Evolutionary conservation across 2,888 invertebrate genomes (phyloP).

Genomic region (Phragmatobia fuliginosa): DNA sequence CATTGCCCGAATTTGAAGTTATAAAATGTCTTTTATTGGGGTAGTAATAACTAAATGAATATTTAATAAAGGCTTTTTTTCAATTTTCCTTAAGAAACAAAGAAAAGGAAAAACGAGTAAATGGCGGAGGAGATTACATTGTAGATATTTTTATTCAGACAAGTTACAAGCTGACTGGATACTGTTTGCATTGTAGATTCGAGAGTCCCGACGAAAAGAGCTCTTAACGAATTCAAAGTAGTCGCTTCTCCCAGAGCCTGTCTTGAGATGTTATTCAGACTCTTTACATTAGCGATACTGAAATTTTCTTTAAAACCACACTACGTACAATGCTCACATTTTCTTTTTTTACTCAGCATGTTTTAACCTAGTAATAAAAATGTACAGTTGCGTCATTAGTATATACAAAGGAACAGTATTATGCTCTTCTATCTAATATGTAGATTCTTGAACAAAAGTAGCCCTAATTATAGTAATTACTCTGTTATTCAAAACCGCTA

Average conservation of each 20-base stretch:
- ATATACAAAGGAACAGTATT: not conserved
- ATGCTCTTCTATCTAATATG: not conserved
- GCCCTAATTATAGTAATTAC: too few species aligned
- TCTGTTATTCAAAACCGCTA: too few species aligned
- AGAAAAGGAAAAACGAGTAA: slow-evolving; percentile 15
- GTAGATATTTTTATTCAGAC: slow-evolving; percentile 26
- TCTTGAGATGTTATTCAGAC: not conserved
- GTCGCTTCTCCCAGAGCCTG: not conserved
- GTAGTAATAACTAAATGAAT: not conserved
- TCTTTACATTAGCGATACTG: not conserved
- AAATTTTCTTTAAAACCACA: not conserved
- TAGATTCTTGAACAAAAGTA: not conserved
- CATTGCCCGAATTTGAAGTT: not conserved
- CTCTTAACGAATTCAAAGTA: slow-evolving; percentile 7
- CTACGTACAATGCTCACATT: not conserved
- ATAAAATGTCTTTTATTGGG: not conserved
- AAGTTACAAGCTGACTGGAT: slow-evolving; percentile 30
- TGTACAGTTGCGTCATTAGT: not conserved
- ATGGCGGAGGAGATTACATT: slow-evolving; percentile 36
- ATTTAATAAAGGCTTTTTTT: not conserved
- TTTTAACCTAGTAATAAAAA: not conserved
- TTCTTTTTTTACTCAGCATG: not conserved
- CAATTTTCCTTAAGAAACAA: not conserved
- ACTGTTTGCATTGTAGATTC: slow-evolving; percentile 48
- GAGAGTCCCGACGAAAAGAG: not conserved